Base-by-base conservation (phyloP, 2,113 vertebrate genomes). In the Cyanoliseus patagonus region DNA sequence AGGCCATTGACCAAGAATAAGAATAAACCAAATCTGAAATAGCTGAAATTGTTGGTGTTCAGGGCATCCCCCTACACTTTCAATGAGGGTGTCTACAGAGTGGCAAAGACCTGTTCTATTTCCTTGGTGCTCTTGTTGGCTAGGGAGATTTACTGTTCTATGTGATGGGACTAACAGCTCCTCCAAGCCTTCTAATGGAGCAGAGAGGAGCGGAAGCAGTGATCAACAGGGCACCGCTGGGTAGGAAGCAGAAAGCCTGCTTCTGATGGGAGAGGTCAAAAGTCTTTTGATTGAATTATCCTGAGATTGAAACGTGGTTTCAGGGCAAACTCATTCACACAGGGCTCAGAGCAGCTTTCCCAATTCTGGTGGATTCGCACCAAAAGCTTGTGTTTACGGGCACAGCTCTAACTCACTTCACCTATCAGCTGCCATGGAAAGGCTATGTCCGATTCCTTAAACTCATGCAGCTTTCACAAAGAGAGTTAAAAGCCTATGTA, bases 51-150 rank as follows among this genome's bases (percentile, higher is more conserved):
- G 14, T 23, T 81, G 24, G 33, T 70, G 51, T 76, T 17, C 30
- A 72, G 69, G 72, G n/a, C 17, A 46, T n/a, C 9, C 7, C 33
- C 27, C 39, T 63, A 31, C 31, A 31, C 23, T 57, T 70, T 70
- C 59, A 15, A 37, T 37, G 35, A 67, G 23, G 11, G 39, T 61
- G 16, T 76, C 41, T 70, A 16, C 41, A 41, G 39, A 44, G 15
- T 59, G n/a, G 10, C 49, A 82, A 70, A 77, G 30, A 53, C 63
- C 25, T 72, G 11, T 9, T 22, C 49, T 52, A 11, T 72, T 67
- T 70, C 17, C n/a, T 46, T 51, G 17, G 19, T 66, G n/a, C 30
- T n/a, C 2, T 0, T 64, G 12, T 61, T 57, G 18, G 11, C 0
- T 66, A 30, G 41, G 31, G 18, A 52, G 17, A 33, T n/a, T 13